Evolutionary conservation across 2,797 vertebrate genomes (phyloP).

Genomic region (Acanthis flammea): DNA sequence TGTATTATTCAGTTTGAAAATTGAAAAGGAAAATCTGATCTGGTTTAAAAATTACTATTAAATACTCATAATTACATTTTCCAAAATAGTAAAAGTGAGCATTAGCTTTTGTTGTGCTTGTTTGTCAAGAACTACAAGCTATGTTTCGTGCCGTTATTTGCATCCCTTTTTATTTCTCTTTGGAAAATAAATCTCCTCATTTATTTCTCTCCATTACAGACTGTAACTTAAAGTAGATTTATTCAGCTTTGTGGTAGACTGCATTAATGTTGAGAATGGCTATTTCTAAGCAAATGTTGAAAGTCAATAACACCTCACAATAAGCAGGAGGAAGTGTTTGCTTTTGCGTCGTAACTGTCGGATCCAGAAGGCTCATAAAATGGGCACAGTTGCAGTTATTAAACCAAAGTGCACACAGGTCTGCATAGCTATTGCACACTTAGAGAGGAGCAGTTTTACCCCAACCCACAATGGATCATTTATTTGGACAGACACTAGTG

Average conservation of each 20-base stretch:
- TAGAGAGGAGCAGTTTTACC: not conserved
- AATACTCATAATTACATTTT: not conserved
- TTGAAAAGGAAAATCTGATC: not conserved
- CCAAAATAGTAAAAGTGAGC: not conserved
- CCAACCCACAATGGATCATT: not conserved
- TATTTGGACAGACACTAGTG: not conserved
- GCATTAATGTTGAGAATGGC: not conserved
- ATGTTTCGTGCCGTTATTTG: not conserved
- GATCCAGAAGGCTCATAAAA: not conserved
- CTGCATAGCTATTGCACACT: not conserved
- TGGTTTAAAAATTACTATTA: not conserved
- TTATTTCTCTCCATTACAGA: not conserved
- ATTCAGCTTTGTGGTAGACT: not conserved
- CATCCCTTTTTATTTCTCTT: not conserved
- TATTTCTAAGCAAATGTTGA: not conserved
- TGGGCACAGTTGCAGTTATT: not conserved
- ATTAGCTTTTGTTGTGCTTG: not conserved
- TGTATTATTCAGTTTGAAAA: not conserved
- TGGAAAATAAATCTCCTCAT: not conserved
- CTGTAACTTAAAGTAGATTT: not conserved
- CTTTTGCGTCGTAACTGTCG: not conserved
- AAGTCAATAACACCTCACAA: not conserved
- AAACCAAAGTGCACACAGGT: not conserved
- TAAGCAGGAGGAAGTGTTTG: not conserved
- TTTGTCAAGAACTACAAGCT: not conserved